These are phyloP conservation scores for Teleopsis dalmanni DNA, from an alignment of 1,140 invertebrate genomes.

Conservation along the genomic window DNA sequence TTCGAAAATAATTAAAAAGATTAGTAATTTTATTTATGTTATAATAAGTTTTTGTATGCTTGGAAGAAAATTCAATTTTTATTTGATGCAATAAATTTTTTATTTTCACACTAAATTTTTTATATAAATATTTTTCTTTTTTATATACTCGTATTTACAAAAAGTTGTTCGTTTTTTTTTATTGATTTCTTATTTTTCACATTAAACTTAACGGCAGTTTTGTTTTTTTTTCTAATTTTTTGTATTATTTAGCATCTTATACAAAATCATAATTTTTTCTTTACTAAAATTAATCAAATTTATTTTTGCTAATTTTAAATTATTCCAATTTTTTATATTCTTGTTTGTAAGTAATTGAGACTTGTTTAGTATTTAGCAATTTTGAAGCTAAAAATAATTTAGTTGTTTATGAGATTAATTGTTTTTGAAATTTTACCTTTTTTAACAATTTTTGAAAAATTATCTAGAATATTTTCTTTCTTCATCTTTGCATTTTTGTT, in stretches of 20 bases:
- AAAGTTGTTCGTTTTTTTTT: constrained; percentile 9
- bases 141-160: constrained; percentile 4
- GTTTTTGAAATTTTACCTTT: too few relatives aligned
- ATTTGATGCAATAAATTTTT: constrained; percentile 10
- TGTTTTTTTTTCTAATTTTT: constrained; percentile 19
- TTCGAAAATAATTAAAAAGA: constrained; percentile 2
- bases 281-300: too few relatives aligned
- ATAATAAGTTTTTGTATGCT: constrained; percentile 5
- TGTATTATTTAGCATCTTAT: not conserved
- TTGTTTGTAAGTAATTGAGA: too few relatives aligned
- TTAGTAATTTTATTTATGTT: constrained; percentile 6
- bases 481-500: too few relatives aligned
- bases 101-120: not conserved
- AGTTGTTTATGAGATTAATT: too few relatives aligned
- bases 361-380: too few relatives aligned
- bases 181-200: constrained; percentile 26
- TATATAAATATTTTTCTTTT: not conserved
- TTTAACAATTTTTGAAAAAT: too few relatives aligned
- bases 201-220: constrained; percentile 33
- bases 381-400: too few relatives aligned
- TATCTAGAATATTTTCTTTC: too few relatives aligned
- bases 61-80: constrained; percentile 8
- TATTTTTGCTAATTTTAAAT: too few relatives aligned
- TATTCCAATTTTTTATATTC: too few relatives aligned
- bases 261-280: too few relatives aligned